These are phyloP conservation scores for Lasioglossum oenotherae DNA, from an alignment of 2,888 invertebrate species.

Conservation along the genomic window DNA sequence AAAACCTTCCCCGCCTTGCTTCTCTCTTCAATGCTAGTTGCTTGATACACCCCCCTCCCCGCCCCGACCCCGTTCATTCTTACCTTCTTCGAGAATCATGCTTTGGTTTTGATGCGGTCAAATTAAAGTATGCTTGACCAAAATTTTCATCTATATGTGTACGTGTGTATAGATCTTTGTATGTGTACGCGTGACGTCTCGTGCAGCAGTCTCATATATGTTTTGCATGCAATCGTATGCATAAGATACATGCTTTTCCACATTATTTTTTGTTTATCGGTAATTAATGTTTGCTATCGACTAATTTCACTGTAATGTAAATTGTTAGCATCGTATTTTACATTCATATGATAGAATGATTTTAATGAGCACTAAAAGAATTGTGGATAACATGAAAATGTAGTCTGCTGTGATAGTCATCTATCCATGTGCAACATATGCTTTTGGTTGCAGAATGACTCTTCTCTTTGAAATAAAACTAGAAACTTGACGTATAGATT, in stretches of 20 bases:
- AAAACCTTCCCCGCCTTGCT: constrained; percentile 74
- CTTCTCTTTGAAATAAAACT: background rate
- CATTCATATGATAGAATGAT: too few relatives aligned
- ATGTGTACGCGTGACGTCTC: constrained; percentile 3
- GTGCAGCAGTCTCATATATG: constrained; percentile 15
- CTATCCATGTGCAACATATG: background rate
- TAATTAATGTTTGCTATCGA: background rate
- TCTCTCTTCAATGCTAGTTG: constrained; percentile 52
- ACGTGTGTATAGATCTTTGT: background rate
- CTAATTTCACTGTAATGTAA: background rate
- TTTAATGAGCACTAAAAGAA: background rate
- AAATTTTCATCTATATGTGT: constrained; percentile 18
- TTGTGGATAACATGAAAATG: background rate
- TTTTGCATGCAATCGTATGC: constrained; percentile 22
- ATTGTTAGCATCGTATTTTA: background rate
- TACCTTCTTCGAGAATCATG: constrained; percentile 50
- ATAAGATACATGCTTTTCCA: background rate
- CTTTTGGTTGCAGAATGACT: background rate
- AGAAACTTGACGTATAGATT: too few relatives aligned
- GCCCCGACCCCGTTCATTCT: constrained; percentile 26
- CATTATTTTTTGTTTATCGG: constrained; percentile 2
- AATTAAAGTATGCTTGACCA: constrained; percentile 33
- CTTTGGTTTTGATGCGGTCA: constrained; percentile 27
- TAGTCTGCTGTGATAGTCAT: background rate
- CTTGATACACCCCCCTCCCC: constrained; percentile 34